These are phyloP conservation scores for Synanthedon andrenaeformis DNA, from an alignment of 2,888 invertebrate species.

Conservation along the genomic window DNA sequence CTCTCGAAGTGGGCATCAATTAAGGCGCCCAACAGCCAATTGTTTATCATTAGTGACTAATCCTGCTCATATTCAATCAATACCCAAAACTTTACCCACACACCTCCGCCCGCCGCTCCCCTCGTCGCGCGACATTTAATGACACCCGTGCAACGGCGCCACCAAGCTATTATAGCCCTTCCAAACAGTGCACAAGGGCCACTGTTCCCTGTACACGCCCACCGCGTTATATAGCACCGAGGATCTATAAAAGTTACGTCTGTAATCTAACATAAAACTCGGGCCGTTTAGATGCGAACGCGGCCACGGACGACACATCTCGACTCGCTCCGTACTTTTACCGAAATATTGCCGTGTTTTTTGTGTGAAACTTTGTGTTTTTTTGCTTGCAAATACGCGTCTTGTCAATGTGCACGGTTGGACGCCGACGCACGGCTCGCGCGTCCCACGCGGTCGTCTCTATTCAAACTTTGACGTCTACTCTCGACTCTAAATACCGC, in stretches of 20 bases:
- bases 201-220: constrained; percentile 53
- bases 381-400: constrained; percentile 41
- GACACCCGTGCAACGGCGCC: constrained; percentile 63
- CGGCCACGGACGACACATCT: constrained; percentile 70
- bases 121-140: constrained; percentile 70
- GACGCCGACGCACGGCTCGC: constrained; percentile 38
- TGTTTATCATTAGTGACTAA: constrained; percentile 68
- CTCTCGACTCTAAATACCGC: constrained; percentile 21
- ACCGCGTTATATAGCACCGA: constrained; percentile 71
- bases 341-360: constrained; percentile 63
- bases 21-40: constrained; percentile 49
- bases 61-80: constrained; percentile 70
- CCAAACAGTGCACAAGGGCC: constrained; percentile 39
- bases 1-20: constrained; percentile 19
- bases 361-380: constrained; percentile 55
- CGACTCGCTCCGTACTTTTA: constrained; percentile 68
- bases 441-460: constrained; percentile 36
- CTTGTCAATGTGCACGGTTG: constrained; percentile 37
- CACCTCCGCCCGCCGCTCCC: constrained; percentile 61
- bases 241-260: constrained; percentile 72
- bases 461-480: constrained; percentile 40
- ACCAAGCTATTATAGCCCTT: constrained; percentile 48
- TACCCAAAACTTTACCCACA: constrained; percentile 71
- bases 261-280: constrained; percentile 72
- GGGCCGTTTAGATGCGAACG: constrained; percentile 72